These are phyloP conservation scores for Gymnoscopelus braueri DNA, from an alignment of 2,797 vertebrate genomes.

Conservation along the genomic window DNA sequence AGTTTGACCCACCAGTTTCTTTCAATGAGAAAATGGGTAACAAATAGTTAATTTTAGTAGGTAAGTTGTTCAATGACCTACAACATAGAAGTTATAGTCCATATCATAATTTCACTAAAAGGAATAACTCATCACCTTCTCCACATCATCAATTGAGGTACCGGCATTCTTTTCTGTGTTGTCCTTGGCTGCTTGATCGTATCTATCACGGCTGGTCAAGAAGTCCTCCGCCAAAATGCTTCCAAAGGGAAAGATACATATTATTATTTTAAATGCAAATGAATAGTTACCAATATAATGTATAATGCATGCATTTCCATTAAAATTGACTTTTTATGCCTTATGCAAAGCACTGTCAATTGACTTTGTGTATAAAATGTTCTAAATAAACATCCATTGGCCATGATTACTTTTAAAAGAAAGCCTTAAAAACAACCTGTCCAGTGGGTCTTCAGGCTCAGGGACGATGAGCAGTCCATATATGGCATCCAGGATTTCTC, in stretches of 20 bases:
- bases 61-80: too few relatives aligned
- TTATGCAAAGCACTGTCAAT: too few relatives aligned
- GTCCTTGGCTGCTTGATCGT: conserved; percentile 58
- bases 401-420: too few relatives aligned
- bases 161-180: conserved; percentile 53
- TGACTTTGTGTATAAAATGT: too few relatives aligned
- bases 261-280: too few relatives aligned
- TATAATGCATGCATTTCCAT: too few relatives aligned
- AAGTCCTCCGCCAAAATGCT: conserved; percentile 75
- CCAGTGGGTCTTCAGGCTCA: conserved; percentile 73
- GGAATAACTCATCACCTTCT: conserved; percentile 52
- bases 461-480: conserved; percentile 75
- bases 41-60: too few relatives aligned
- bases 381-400: too few relatives aligned
- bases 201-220: conserved; percentile 48
- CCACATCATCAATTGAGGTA: conserved; percentile 63
- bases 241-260: background rate
- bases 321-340: too few relatives aligned
- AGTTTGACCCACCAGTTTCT: conserved; percentile 52
- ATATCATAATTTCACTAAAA: background rate
- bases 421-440: conserved; percentile 60
- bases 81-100: too few relatives aligned
- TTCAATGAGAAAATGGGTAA: background rate
- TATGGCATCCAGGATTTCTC: conserved; percentile 70
- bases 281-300: too few relatives aligned